Evolutionary conservation across 2,113 vertebrate genomes (phyloP), one percentile per base, ranked within the genome.

Genomic region (Phylloscopus whistleri): DNA sequence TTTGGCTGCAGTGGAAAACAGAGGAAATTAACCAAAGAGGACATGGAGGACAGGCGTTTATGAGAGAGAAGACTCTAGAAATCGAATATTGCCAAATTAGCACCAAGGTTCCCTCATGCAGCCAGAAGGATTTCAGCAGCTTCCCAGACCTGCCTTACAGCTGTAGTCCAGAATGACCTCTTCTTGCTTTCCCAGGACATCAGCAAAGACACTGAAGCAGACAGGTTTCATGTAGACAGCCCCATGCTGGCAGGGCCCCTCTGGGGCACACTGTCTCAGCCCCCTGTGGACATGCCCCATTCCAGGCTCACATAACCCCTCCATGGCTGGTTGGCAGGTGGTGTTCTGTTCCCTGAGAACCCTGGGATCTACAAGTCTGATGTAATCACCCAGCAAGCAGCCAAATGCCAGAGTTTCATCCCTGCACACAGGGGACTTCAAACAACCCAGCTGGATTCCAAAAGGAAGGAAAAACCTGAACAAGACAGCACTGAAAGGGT

Each of bases 301-400:
- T 9, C 35, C 3, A 17, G 16, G 14, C 21, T 77, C 22, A 11
- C n/a, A 62, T 33, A 12, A 9, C 31, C 27, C 8, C 4, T 0
- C 23, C 1, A 0, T 22, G 16, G 16, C 48, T 28, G 1, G 0
- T 1, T 26, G 27, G 33, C 2, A 1, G 14, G 31, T 3, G 0
- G 3, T n/a, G 30, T 14, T n/a, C n/a, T 2, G 3, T 1, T 28
- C 16, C 16, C 26, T 0, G 1, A 27, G 15, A 13, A 66, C 43
- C 30, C 35, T 1, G 2, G 24, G 21, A 7, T 67, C 62, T 58
- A 14, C 21, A 60, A 7, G 11, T 53, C 43, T 5, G 1, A 3
- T 17, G 31, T 19, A 48, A 44, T 30, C 15, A 8, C 17, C 20
- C 1, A 0, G 27, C 9, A 37, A 62, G 52, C 26, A 62, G 31